A percentile compares a stretch with the other conserved stretches of the same genome.
phyloP scores from a whole-genome alignment of 1,140 invertebrate genomes.

The Centruroides vittatus region DNA sequence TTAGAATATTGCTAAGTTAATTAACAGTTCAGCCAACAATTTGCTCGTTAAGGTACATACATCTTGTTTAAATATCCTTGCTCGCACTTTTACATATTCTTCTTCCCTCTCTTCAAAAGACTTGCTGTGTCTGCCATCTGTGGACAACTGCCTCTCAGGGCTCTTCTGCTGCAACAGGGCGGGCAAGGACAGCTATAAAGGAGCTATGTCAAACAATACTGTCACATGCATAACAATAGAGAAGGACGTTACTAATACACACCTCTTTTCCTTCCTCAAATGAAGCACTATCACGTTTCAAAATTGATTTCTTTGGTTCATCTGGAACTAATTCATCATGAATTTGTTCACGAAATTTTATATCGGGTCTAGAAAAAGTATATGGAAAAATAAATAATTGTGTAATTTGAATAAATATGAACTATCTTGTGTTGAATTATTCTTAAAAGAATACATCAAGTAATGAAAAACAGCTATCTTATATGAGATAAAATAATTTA shows the following conservation, averaged over 20 bases:
- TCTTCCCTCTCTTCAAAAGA: constrained; percentile 81
- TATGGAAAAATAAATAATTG: too few species aligned
- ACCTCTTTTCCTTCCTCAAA: constrained; percentile 46
- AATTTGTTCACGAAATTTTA: constrained; percentile 29
- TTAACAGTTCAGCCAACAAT: too few species aligned
- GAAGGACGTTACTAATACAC: not conserved
- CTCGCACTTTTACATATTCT: constrained; percentile 64
- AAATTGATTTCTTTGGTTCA: constrained; percentile 55
- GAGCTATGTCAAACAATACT: too few species aligned
- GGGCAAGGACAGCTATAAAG: not conserved
- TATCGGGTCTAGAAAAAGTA: constrained; percentile 25
- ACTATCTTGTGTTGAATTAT: too few species aligned
- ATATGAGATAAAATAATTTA: too few species aligned
- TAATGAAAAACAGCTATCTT: too few species aligned
- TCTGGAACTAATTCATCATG: constrained; percentile 39
- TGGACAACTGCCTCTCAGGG: constrained; percentile 41
- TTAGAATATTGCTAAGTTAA: too few species aligned
- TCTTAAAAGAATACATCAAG: too few species aligned
- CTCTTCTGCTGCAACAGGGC: constrained; percentile 21
- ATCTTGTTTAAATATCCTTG: constrained; percentile 63
- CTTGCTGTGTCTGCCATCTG: constrained; percentile 57
- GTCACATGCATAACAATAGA: too few species aligned
- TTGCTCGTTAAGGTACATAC: constrained; percentile 25
- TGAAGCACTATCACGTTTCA: constrained; percentile 65
- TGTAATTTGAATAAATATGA: too few species aligned